phyloP scores from a whole-genome alignment of 2,797 vertebrate species.

The Coracias cyanogaster region DNA sequence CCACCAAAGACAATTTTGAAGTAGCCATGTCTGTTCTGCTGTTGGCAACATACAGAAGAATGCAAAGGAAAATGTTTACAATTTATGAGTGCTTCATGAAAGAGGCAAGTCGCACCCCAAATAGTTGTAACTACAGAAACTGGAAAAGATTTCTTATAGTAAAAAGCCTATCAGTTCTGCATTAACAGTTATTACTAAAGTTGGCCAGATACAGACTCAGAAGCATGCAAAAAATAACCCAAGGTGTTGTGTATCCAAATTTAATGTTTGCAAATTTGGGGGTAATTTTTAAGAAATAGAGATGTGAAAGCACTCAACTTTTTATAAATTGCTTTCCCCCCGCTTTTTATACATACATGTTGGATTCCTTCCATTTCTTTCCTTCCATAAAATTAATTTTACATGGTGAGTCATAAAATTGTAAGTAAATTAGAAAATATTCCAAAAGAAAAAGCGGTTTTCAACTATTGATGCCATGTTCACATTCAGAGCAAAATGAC shows the following conservation, averaged over 20 bases:
- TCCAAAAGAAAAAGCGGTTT: background rate
- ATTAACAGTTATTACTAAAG: background rate
- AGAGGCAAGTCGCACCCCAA: background rate
- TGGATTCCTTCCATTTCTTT: background rate
- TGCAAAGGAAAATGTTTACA: background rate
- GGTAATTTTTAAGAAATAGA: background rate
- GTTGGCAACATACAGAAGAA: background rate
- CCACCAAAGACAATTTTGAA: background rate
- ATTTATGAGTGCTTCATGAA: background rate
- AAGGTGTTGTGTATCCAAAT: background rate
- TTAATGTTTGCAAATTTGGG: background rate
- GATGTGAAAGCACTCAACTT: background rate
- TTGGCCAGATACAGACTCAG: background rate
- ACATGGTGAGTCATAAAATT: background rate
- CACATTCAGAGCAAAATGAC: background rate
- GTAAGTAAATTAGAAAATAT: background rate
- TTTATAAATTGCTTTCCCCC: background rate
- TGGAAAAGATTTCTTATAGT: background rate
- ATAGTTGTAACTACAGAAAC: background rate
- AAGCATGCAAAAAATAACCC: background rate
- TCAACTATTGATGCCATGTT: background rate
- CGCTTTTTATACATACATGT: rapidly evolving
- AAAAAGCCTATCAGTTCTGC: background rate
- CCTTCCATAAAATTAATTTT: background rate
- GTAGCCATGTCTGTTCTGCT: background rate